Conservation (phyloP, 2,797 vertebrate species). For the Synanceia verrucosa region DNA sequence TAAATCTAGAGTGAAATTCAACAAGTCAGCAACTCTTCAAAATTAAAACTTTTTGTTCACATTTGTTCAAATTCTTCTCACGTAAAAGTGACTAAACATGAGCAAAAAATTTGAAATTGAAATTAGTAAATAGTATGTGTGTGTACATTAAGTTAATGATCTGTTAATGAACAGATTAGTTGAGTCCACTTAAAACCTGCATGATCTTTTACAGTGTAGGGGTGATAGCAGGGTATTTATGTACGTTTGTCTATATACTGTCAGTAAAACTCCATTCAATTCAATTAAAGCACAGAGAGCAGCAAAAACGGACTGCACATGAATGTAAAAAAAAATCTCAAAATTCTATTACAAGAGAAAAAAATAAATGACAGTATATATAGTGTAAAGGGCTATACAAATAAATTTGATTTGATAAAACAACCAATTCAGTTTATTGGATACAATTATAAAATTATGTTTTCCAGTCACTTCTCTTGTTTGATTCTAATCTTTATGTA, state of each 20-base stretch:
- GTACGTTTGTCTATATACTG: not conserved
- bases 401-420: no score
- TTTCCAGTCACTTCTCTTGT: not conserved
- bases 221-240: not conserved
- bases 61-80: rapidly evolving
- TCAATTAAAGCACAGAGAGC: no score
- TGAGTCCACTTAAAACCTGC: not conserved
- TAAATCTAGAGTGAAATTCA: no score
- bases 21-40: no score
- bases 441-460: not conserved
- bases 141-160: not conserved
- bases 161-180: no score
- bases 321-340: no score
- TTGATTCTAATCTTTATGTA: not conserved
- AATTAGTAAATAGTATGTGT: not conserved
- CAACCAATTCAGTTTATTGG: not conserved
- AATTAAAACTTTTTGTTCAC: no score
- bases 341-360: no score
- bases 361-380: no score
- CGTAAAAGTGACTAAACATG: no score
- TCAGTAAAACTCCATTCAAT: not conserved
- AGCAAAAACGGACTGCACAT: no score
- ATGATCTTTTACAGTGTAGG: not conserved
- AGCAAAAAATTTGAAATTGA: not conserved
- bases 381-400: no score